These are phyloP conservation scores for Botia kubotai DNA, from an alignment of 2,797 vertebrate species.

Conservation along the genomic window DNA sequence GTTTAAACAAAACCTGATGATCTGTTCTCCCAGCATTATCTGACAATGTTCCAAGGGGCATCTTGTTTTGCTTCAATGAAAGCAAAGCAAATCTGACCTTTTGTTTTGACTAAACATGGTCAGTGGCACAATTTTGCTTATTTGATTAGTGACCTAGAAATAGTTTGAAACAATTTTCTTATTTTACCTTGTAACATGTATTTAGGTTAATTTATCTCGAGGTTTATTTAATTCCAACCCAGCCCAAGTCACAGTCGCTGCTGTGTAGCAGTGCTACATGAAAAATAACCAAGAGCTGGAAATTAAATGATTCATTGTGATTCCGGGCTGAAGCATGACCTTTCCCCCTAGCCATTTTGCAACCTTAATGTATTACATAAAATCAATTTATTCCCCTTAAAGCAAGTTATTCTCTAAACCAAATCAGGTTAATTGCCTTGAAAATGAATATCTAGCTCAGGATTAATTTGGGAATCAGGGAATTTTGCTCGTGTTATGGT, in stretches of 20 bases:
- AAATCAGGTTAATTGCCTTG: constrained; percentile 60
- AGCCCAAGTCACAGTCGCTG: not conserved
- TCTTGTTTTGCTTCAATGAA: too few relatives aligned
- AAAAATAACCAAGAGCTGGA: constrained; percentile 41
- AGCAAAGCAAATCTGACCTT: too few relatives aligned
- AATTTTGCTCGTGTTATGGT: constrained; percentile 37
- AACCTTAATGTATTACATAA: constrained; percentile 55
- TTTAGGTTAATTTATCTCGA: too few relatives aligned
- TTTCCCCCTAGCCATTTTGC: constrained; percentile 47
- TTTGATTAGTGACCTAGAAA: too few relatives aligned
- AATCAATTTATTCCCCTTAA: constrained; percentile 58
- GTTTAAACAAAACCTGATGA: too few relatives aligned
- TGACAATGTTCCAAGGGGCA: too few relatives aligned
- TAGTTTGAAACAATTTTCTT: too few relatives aligned
- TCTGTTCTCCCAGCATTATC: too few relatives aligned
- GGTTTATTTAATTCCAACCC: too few relatives aligned
- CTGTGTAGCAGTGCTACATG: not conserved
- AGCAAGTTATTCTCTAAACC: constrained; percentile 49
- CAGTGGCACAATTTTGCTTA: too few relatives aligned
- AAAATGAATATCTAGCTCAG: constrained; percentile 39
- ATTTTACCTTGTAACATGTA: too few relatives aligned
- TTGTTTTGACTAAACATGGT: too few relatives aligned
- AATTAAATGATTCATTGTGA: constrained; percentile 58
- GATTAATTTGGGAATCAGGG: constrained; percentile 56
- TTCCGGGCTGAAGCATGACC: constrained; percentile 48